Percentiles rank a stretch among this genome's conserved stretches.
Conservation (phyloP, 1,140 invertebrate species). For the Microplitis demolitor region DNA sequence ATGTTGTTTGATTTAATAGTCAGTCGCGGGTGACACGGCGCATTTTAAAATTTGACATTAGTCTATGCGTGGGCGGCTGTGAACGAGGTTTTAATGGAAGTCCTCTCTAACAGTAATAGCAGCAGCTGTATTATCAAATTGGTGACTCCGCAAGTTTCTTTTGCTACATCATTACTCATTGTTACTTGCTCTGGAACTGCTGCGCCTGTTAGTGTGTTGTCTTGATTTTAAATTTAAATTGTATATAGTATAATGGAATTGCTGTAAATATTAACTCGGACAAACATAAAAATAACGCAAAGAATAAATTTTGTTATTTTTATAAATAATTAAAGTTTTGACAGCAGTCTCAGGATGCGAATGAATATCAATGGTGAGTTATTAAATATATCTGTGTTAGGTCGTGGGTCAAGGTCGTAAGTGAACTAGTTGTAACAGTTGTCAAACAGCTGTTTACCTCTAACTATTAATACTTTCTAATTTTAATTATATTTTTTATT, state of each 20-base stretch:
- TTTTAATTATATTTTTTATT: no score
- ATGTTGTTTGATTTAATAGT: background rate
- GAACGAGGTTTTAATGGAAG: constrained; percentile 44
- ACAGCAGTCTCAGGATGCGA: constrained; percentile 42
- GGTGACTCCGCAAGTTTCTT: constrained; percentile 49
- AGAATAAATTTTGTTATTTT: background rate
- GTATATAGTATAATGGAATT: no score
- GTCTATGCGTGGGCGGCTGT: constrained; percentile 41
- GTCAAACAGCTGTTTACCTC: constrained; percentile 60
- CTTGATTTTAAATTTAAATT: no score
- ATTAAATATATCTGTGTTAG: constrained; percentile 31
- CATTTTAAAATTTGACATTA: constrained; percentile 41
- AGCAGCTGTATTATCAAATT: constrained; percentile 31
- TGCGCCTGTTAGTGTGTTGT: background rate
- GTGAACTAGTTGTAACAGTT: constrained; percentile 41
- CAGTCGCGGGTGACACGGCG: constrained; percentile 1
- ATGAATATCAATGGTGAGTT: constrained; percentile 20
- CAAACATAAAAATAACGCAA: background rate
- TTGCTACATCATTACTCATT: background rate
- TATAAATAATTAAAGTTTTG: background rate
- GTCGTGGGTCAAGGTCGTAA: constrained; percentile 59
- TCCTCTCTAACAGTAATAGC: constrained; percentile 18
- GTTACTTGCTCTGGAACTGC: background rate
- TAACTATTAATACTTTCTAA: constrained; percentile 26
- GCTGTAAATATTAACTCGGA: no score